Conservation (phyloP, 1,140 invertebrate genomes). For the Hycleus phaleratus region DNA sequence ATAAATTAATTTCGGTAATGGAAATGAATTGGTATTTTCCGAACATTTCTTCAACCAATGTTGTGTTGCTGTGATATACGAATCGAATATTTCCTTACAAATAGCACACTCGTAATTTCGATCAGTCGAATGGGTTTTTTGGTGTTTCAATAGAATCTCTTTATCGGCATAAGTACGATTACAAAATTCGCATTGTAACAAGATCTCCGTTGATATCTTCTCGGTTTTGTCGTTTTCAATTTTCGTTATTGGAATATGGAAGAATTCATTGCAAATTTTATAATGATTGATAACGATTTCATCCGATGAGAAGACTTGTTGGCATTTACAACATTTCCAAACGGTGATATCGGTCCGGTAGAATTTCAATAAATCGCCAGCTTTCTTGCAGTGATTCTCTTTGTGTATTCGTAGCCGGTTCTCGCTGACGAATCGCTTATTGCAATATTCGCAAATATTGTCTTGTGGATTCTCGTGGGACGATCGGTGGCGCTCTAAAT, state of each 20-base stretch:
- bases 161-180: constrained; percentile 47
- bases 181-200: constrained; percentile 53
- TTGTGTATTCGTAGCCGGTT: constrained; percentile 38
- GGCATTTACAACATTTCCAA: constrained; percentile 38
- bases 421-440: constrained; percentile 39
- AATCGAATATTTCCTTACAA: constrained; percentile 45
- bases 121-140: constrained; percentile 43
- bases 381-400: constrained; percentile 41
- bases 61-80: constrained; percentile 43
- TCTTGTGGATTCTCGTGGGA: constrained; percentile 31
- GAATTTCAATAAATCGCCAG: constrained; percentile 37
- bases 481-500: constrained; percentile 34
- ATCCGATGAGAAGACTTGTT: constrained; percentile 36
- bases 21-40: constrained; percentile 40
- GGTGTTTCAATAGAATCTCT: constrained; percentile 42
- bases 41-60: constrained; percentile 51
- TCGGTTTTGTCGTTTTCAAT: constrained; percentile 18
- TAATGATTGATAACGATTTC: constrained; percentile 27
- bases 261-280: constrained; percentile 24
- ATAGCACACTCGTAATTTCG: constrained; percentile 49
- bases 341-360: constrained; percentile 39
- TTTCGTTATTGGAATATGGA: background rate
- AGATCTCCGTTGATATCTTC: constrained; percentile 37
- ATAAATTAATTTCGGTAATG: constrained; percentile 37
- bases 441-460: constrained; percentile 37